A percentile compares a stretch with the other conserved stretches of the same genome.
These are phyloP conservation scores for Amiota communis DNA, from an alignment of 2,888 invertebrate species.

Conservation along the genomic window DNA sequence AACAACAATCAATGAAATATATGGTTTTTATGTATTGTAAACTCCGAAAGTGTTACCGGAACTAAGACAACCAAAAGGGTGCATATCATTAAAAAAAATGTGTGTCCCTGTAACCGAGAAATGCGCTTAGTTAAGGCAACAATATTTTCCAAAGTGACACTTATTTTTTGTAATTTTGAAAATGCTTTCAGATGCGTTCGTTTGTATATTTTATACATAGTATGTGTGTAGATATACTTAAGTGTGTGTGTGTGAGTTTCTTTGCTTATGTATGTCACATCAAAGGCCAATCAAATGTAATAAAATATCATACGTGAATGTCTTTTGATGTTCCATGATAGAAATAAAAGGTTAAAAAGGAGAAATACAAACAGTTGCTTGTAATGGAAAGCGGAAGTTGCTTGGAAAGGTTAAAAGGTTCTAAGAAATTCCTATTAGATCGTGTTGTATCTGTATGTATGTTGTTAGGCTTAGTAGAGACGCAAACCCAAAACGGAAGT, in stretches of 20 bases:
- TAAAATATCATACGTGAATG: constrained; percentile 26
- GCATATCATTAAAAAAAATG: constrained; percentile 66
- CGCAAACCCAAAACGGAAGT: constrained; percentile 37
- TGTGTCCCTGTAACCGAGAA: constrained; percentile 5
- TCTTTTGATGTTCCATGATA: neutral
- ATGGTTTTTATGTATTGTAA: neutral
- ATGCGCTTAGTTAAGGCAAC: constrained; percentile 41
- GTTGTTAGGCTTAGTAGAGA: constrained; percentile 42
- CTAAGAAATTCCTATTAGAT: constrained; percentile 14
- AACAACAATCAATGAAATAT: constrained; percentile 17
- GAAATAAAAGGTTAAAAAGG: constrained; percentile 3
- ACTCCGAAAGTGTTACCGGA: constrained; percentile 45
- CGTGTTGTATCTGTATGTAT: neutral
- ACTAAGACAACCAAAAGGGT: constrained; percentile 55
- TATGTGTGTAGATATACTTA: too few relatives aligned
- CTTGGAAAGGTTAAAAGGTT: constrained; percentile 36
- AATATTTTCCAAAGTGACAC: constrained; percentile 59
- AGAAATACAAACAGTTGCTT: neutral
- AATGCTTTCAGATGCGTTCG: neutral
- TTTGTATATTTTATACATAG: neutral
- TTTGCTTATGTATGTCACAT: constrained; percentile 44
- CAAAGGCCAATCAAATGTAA: constrained; percentile 63
- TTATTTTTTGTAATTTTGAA: constrained; percentile 34
- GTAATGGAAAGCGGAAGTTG: neutral
- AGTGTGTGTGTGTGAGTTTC: too few relatives aligned